Evolutionary conservation across 2,888 invertebrate genomes (phyloP).

Genomic region (Oegoconia quadripuncta): DNA sequence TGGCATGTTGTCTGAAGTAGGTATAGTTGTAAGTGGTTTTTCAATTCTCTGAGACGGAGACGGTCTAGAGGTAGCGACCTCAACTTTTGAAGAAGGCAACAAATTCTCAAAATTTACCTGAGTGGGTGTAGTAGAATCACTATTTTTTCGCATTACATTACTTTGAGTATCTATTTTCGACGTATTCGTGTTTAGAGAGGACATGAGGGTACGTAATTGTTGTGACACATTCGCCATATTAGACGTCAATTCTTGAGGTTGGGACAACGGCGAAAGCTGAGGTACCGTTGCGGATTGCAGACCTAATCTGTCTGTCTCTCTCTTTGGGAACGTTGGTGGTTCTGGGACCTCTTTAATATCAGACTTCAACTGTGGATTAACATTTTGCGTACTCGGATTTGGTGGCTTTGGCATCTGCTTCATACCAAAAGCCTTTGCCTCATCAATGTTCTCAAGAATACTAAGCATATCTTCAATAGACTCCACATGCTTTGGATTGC

Average conservation of each 20-base stretch:
- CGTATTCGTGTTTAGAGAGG: conserved; percentile 77
- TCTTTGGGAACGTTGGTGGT: conserved; percentile 45
- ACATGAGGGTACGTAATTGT: conserved; percentile 82
- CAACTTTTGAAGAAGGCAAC: conserved; percentile 72
- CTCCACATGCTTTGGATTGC: conserved; percentile 79
- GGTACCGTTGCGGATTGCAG: conserved; percentile 79
- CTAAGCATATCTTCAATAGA: conserved; percentile 84
- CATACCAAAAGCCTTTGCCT: conserved; percentile 50
- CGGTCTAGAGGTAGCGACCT: conserved; percentile 58
- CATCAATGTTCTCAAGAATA: conserved; percentile 83
- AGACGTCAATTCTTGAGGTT: conserved; percentile 84
- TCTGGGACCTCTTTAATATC: conserved; percentile 51
- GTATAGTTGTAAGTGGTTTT: conserved; percentile 43
- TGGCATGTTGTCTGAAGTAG: conserved; percentile 47
- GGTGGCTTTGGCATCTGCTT: conserved; percentile 43
- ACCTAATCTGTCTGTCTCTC: conserved; percentile 53
- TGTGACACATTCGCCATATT: conserved; percentile 86
- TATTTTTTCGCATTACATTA: conserved; percentile 67
- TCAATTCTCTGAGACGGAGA: conserved; percentile 61
- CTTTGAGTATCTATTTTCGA: conserved; percentile 72
- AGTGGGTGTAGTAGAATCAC: conserved; percentile 60
- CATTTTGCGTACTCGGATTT: conserved; percentile 30
- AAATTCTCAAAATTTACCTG: conserved; percentile 75
- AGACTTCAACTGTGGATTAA: conserved; percentile 31
- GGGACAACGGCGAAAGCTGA: conserved; percentile 84